Base-by-base conservation (phyloP, 2,888 invertebrate species). In the Metellina segmentata region DNA sequence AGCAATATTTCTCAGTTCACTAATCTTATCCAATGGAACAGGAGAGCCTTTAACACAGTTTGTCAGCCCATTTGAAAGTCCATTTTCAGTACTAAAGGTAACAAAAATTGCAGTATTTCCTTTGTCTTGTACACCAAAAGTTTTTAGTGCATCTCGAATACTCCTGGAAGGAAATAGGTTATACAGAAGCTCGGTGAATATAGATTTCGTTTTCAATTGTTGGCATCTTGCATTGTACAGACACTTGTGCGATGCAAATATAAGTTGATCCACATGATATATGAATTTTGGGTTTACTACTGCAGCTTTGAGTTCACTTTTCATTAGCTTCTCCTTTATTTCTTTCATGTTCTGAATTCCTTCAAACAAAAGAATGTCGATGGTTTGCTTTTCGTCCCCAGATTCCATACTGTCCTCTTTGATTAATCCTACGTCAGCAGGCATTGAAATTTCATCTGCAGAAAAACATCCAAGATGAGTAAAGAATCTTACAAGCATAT, bases 161-260 rank as follows among this genome's bases (percentile, higher is more conserved):
- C 88, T 88, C 51, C 77, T 83, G 11, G 82, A n/a, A 6, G 91
- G 91, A 52, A 51, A 85, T 9, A 91, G 69, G 34, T 75, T 88
- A 70, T 91, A 91, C 49, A 91, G 34, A 34, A 91, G 61, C 19
- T 91, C 91, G 2, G 91, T 88, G 52, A 61, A 85, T 9, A 88
- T 7, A 0, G 87, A 70, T 61, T 89, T 91, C 0, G 91, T 91
- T 69, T 91, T 88, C 61, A 91, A 19, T 7, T 72, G 79, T 7
- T 75, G 16, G 8, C 61, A 49, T 51, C 79, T 78, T 1, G 51
- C 19, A 20, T 48, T 79, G 75, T 81, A 81, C 6, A 85, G 13
- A 49, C 78, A 70, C 79, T 81, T 88, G 52, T 88, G 83, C 16
- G 75, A 53, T 1, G 91, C 85, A 0, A 88, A 7, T 0, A 88